Evolutionary conservation across 2,113 vertebrate species (phyloP), one percentile per base, ranked within the genome.

Genomic region (Chlamydotis undulata): DNA sequence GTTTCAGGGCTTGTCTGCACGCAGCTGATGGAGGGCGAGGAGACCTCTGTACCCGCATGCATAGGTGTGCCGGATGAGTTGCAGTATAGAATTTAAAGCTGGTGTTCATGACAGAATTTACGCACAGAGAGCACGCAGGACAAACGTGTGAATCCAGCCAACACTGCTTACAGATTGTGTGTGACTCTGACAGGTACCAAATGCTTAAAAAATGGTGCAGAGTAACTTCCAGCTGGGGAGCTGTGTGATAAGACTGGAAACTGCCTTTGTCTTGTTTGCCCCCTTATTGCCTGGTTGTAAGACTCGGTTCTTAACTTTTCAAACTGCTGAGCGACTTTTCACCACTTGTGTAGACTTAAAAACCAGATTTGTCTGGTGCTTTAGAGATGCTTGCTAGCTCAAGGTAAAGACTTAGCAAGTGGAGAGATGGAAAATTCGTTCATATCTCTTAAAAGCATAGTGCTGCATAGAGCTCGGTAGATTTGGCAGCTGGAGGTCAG

Each of bases 21-120:
- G 47, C 73, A 80, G 49, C 39, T 67, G 63, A 10, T 57, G 59
- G 24, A 47, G 39, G 33, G 29, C 6, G 10, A 16, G 67, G 50
- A 41, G 22, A 0, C 1, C 2, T 22, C 53, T 52, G n/a, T 28
- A 14, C 15, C 64, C 3, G 3, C 4, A 0, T 12, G 12, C 2
- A 6, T 2, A 39, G 57, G 4, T 45, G 31, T 69, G 59, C 68
- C 74, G 55, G n/a, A 68, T 70, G 86, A 57, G 63, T 68, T 53
- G 5, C 4, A 12, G 45, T 2, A 0, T 17, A 49, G 56, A 41
- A 28, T 64, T 15, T 22, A 11, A 24, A 53, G 65, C 2, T 61
- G 64, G 6, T 80, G 19, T 29, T 82, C 35, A 12, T 37, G 47
- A 8, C n/a, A 68, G 37, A 29, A 21, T 23, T 28, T 13, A 5